Evolutionary conservation across 2,797 vertebrate genomes (phyloP), one percentile per base, ranked within the genome.

Genomic region (Lindbergichthys nudifrons): DNA sequence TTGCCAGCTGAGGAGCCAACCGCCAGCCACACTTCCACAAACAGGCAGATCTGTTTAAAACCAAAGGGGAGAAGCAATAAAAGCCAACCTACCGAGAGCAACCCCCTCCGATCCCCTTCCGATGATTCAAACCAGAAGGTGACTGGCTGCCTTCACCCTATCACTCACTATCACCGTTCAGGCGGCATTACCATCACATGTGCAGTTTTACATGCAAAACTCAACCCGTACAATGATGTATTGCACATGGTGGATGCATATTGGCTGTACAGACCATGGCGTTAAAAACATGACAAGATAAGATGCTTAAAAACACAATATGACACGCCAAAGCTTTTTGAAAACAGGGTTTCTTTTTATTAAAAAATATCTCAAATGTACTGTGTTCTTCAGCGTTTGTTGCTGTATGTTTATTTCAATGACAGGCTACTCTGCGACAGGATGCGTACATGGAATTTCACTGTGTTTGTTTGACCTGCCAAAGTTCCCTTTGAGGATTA

Each of bases 21-120:
- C 94, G 85, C 94, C 91, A 87, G 94, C 94, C 94, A 91, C 94
- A 95, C 94, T 94, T 96, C 94, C 94, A 96, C 94, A 95, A 95
- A 95, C 94, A 96, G 93, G 93, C 93, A 94, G 93, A 93, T 94
- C 92, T 92, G 93, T 94, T 94, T 92, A 94, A 94, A 95, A 91
- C 90, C 85, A 90, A 92, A 93, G 92, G 85, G 87, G 92, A 93
- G 93, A 93, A 89, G 92, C 91, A 94, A 94, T 93, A 93, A 94
- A 94, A 93, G 90, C 81, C 85, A 93, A 90, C 91, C 93, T 92
- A 92, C 85, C 60, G 48, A 88, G 88, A 85, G 92, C 67, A 79
- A 79, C 86, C 91, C 91, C 89, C 88, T 73, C 74, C 82, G 41
- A 66, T 84, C 79, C 78, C 70, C 65, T 83, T 79, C 87, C 75